A percentile compares a stretch with the other conserved stretches of the same genome.
These are phyloP conservation scores for Acrossocheilus wenchowensis DNA, from an alignment of 2,797 vertebrate genomes.

Conservation along the genomic window DNA sequence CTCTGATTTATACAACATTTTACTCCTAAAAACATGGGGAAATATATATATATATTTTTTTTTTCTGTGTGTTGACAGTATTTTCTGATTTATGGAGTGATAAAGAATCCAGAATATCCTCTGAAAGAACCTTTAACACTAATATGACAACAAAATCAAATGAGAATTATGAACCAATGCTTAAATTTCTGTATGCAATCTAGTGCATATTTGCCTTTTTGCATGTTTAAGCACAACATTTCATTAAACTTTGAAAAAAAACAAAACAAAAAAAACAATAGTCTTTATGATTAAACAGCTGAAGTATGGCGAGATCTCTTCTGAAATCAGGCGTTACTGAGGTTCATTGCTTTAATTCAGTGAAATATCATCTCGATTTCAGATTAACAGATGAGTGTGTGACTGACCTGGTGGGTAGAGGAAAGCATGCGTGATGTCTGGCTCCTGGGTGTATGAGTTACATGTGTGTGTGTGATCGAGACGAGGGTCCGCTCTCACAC, in stretches of 20 bases:
- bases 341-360: not conserved
- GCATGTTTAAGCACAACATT: not conserved
- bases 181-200: no score
- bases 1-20: not conserved
- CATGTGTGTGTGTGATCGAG: conserved; percentile 88
- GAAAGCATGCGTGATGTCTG: conserved; percentile 83
- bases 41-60: rapidly evolving
- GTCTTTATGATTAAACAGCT: not conserved
- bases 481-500: conserved; percentile 85
- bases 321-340: not conserved
- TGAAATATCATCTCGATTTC: not conserved
- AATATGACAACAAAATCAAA: no score
- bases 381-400: not conserved
- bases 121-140: no score
- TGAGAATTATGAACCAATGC: no score
- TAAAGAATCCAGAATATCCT: not conserved
- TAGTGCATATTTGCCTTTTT: not conserved
- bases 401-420: conserved; percentile 94
- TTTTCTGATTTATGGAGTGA: not conserved
- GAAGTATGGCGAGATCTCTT: not conserved
- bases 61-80: not conserved
- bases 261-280: not conserved
- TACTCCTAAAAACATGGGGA: not conserved
- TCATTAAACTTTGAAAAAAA: no score
- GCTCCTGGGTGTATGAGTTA: conserved; percentile 78